Conservation (phyloP, 2,888 invertebrate species). For the Phymatocera aterrima region DNA sequence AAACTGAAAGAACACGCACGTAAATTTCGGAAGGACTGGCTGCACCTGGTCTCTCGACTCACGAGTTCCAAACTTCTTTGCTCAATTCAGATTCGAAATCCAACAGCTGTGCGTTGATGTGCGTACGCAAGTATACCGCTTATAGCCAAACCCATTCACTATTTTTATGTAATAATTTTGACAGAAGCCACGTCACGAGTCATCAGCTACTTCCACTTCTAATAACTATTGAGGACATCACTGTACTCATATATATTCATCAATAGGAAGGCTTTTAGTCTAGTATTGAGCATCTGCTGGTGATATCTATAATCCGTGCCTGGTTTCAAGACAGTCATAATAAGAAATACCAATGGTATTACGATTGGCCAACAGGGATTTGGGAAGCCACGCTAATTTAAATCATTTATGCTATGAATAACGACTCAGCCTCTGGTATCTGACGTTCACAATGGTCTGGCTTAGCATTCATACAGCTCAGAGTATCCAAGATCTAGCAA, state of each 20-base stretch:
- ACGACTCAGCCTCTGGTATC: not conserved
- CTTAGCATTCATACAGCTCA: not conserved
- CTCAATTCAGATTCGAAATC: conserved; percentile 36
- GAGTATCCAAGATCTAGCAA: not conserved
- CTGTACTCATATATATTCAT: not conserved
- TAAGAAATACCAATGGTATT: not conserved
- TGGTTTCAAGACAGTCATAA: not conserved
- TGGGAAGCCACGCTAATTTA: too few relatives aligned
- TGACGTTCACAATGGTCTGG: not conserved
- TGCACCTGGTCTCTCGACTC: conserved; percentile 16
- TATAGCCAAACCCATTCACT: conserved; percentile 1
- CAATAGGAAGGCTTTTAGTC: not conserved
- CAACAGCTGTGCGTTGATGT: conserved; percentile 28
- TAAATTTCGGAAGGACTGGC: conserved; percentile 13
- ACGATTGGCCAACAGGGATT: not conserved
- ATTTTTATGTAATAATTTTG: not conserved
- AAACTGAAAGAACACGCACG: conserved; percentile 3
- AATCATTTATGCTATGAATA: too few relatives aligned
- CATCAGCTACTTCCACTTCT: not conserved
- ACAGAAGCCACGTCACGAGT: not conserved
- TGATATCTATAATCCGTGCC: not conserved
- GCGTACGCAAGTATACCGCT: not conserved
- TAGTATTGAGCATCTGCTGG: not conserved
- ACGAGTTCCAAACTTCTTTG: conserved; percentile 23
- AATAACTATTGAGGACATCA: not conserved